Evolutionary conservation across 2,888 invertebrate genomes (phyloP).

Genomic region (Lagria hirta): DNA sequence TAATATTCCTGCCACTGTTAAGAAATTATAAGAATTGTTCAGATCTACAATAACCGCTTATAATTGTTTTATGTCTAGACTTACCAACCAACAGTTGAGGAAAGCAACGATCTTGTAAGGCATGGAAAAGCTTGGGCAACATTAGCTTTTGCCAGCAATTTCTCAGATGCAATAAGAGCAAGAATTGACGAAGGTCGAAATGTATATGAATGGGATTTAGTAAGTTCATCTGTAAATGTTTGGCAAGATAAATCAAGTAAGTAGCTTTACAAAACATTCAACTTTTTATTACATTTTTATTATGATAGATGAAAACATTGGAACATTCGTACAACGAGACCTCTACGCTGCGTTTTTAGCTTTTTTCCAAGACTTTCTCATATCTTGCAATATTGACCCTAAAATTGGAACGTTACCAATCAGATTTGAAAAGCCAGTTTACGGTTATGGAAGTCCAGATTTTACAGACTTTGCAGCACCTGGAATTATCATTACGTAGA

Average conservation of each 20-base stretch:
- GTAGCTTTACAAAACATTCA: constrained; percentile 32
- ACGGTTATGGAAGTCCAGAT: constrained; percentile 73
- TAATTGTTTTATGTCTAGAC: constrained; percentile 13
- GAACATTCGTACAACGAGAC: constrained; percentile 74
- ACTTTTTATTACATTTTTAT: constrained; percentile 23
- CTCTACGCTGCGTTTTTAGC: constrained; percentile 71
- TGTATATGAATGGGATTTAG: constrained; percentile 59
- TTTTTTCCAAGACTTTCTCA: constrained; percentile 67
- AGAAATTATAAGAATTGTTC: too few species aligned
- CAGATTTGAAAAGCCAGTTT: constrained; percentile 69
- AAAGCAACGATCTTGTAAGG: constrained; percentile 64
- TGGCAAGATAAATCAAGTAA: constrained; percentile 85
- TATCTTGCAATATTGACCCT: constrained; percentile 65
- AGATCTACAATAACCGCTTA: too few species aligned
- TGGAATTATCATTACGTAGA: constrained; percentile 85
- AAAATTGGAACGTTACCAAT: constrained; percentile 65
- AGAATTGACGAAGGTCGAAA: constrained; percentile 59
- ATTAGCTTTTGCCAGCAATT: constrained; percentile 74
- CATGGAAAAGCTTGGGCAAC: constrained; percentile 77
- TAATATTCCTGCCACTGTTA: too few species aligned
- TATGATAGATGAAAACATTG: constrained; percentile 83
- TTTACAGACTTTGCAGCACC: constrained; percentile 96
- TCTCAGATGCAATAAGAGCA: constrained; percentile 65
- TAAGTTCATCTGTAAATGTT: constrained; percentile 67
- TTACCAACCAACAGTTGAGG: constrained; percentile 52